phyloP scores from a whole-genome alignment of 2,888 invertebrate genomes.

The Teinopalpus imperialis region DNA sequence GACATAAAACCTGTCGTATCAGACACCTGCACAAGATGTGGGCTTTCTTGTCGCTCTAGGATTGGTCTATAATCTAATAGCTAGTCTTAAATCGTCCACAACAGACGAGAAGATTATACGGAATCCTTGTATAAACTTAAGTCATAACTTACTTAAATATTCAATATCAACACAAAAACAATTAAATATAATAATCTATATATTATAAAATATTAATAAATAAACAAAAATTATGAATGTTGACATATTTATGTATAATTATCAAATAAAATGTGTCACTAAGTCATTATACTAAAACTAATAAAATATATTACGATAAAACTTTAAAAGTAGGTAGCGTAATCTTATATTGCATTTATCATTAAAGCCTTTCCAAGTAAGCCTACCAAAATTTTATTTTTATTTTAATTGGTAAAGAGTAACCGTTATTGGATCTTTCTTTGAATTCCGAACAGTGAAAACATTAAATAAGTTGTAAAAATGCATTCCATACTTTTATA shows the following conservation, averaged over 20 bases:
- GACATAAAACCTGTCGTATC: too few relatives aligned
- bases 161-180: too few relatives aligned
- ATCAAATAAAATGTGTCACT: too few relatives aligned
- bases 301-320: not conserved
- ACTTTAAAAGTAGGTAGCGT: conserved; percentile 1
- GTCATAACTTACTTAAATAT: too few relatives aligned
- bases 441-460: conserved; percentile 11
- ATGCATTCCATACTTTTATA: conserved; percentile 11
- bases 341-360: not conserved
- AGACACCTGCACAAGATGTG: too few relatives aligned
- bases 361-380: conserved; percentile 5
- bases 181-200: too few relatives aligned
- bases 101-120: too few relatives aligned
- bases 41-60: too few relatives aligned
- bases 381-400: conserved; percentile 8
- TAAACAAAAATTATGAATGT: not conserved
- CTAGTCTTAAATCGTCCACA: too few relatives aligned
- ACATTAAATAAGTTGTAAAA: conserved; percentile 14
- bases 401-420: conserved; percentile 12
- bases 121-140: too few relatives aligned
- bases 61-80: too few relatives aligned
- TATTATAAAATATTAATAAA: not conserved
- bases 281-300: not conserved
- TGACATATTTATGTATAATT: too few relatives aligned
- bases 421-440: conserved; percentile 16